Conservation (phyloP, 2,797 vertebrate genomes). For the Pseudochirops cupreus region DNA sequence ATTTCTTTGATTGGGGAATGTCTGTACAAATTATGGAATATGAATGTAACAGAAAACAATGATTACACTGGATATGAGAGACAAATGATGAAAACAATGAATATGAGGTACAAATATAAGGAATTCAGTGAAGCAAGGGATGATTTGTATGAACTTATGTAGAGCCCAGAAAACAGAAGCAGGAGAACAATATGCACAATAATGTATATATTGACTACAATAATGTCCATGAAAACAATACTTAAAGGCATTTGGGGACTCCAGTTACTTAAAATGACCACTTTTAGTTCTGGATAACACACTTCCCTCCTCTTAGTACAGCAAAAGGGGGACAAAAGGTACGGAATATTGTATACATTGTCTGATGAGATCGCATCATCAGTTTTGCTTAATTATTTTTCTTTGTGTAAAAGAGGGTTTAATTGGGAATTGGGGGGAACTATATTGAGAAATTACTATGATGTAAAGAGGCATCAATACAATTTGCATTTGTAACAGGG, state of each 20-base stretch:
- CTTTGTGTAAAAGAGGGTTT: background rate
- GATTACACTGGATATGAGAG: background rate
- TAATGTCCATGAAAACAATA: background rate
- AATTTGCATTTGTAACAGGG: background rate
- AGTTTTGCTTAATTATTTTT: background rate
- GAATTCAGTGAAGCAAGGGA: background rate
- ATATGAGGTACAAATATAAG: background rate
- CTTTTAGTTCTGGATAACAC: background rate
- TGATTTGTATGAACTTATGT: background rate
- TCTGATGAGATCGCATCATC: background rate
- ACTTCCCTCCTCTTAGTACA: background rate
- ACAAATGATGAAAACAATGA: background rate
- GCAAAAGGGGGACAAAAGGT: background rate
- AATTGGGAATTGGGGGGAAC: background rate
- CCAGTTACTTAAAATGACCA: background rate
- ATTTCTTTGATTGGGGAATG: background rate
- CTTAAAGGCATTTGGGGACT: background rate
- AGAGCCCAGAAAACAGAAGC: background rate
- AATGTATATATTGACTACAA: background rate
- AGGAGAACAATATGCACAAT: background rate
- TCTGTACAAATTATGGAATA: background rate
- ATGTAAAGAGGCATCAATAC: background rate
- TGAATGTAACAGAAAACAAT: conserved; percentile 38
- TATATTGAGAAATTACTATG: background rate
- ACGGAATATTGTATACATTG: background rate